Conservation (phyloP, 2,113 vertebrate species). For the Irena cyanogastra region DNA sequence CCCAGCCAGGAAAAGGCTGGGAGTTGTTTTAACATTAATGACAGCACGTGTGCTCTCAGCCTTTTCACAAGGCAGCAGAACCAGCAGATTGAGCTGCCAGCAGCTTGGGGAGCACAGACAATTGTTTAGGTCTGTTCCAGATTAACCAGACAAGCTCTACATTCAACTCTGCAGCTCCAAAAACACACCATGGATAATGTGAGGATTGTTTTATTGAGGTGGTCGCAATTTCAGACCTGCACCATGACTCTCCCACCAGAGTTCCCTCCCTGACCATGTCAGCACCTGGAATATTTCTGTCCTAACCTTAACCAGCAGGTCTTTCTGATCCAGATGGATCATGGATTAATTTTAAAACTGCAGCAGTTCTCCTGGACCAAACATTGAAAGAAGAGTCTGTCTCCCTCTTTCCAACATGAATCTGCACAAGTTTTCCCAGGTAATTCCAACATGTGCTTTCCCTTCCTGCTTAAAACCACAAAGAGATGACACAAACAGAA, state of each 20-base stretch:
- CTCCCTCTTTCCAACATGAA: neutral
- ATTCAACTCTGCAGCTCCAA: neutral
- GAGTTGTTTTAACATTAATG: neutral
- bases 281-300: neutral
- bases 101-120: neutral
- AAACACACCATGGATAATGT: neutral
- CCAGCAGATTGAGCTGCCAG: neutral
- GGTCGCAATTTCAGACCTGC: neutral
- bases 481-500: neutral
- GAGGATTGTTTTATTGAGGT: neutral
- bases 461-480: neutral
- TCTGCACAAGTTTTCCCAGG: neutral
- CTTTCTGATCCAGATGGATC: neutral
- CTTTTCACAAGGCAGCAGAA: neutral
- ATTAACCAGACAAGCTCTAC: neutral
- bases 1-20: neutral
- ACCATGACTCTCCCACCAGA: neutral
- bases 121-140: neutral
- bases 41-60: neutral
- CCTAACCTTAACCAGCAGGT: neutral
- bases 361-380: neutral
- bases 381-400: neutral
- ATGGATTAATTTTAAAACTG: neutral
- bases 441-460: neutral
- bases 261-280: neutral